A percentile compares a stretch with the other conserved stretches of the same genome.
These are phyloP conservation scores for Asteroscopus sphinx DNA, from an alignment of 2,888 invertebrate genomes.

Conservation along the genomic window DNA sequence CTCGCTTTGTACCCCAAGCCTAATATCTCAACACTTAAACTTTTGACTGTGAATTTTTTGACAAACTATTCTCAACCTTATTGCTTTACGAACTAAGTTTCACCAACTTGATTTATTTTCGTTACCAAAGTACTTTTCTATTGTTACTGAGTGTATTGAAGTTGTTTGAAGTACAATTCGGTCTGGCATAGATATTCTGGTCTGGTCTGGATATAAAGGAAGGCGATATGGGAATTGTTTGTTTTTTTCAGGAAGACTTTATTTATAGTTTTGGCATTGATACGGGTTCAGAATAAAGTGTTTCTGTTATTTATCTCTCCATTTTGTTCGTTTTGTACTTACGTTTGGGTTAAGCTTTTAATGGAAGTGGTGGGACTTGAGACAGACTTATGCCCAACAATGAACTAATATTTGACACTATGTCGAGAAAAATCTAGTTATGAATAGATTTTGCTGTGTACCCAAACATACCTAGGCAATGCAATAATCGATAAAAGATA, in stretches of 20 bases:
- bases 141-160: slow-evolving; percentile 35
- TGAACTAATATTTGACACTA: no score
- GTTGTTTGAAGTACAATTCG: slow-evolving; percentile 34
- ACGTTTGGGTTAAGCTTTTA: no score
- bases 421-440: no score
- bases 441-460: no score
- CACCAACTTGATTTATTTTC: slow-evolving; percentile 43
- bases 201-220: slow-evolving; percentile 6
- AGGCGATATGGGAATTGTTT: slow-evolving; percentile 15
- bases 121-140: slow-evolving; percentile 29
- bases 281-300: slow-evolving; percentile 11
- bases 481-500: no score
- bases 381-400: no score
- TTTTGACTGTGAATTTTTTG: slow-evolving; percentile 29
- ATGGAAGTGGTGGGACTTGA: no score
- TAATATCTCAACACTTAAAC: slow-evolving; percentile 13
- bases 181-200: slow-evolving; percentile 24
- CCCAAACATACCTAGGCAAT: no score
- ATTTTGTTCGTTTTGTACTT: neutral
- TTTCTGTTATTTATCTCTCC: no score
- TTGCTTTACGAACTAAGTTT: slow-evolving; percentile 31
- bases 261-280: slow-evolving; percentile 26
- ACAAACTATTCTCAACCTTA: slow-evolving; percentile 17
- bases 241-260: slow-evolving; percentile 18
- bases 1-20: slow-evolving; percentile 13